Base-by-base conservation (phyloP, 2,797 vertebrate genomes). In the Helostoma temminkii region DNA sequence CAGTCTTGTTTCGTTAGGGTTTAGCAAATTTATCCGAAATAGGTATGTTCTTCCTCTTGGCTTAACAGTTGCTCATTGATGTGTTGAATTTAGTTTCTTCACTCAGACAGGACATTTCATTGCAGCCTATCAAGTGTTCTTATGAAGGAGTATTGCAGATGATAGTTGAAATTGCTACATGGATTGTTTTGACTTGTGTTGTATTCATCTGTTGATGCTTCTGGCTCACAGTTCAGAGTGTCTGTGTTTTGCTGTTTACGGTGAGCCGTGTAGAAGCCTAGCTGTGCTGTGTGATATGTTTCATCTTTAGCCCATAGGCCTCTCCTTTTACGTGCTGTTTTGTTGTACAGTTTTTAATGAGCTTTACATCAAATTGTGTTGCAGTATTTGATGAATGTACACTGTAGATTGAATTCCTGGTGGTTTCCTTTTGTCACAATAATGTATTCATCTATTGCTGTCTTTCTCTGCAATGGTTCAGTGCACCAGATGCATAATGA, bases 201-300 rank as follows among this genome's bases (percentile, higher is more conserved):
- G 83, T 77, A 62, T 86, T 88, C 64, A 70, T 82, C 60, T 80
- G 71, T 82, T 83, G 69, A 80, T 73, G 84, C 82, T 83, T 64
- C 81, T 63, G 77, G 87, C 82, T 82, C 69, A 81, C 43, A 1
- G 50, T 72, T 71, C 30, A 74, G 49, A 68, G 63, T 69, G 67
- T 45, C 66, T 47, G 52, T 49, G 71, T 73, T 72, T 37, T 7
- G 41, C 50, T 65, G 45, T 79, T 77, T 55, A 61, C 22, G 4
- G 26, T n/a, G 68, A 77, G 53, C 42, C 54, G 48, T 39, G 50
- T 32, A 45, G 56, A 78, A 74, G 66, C 52, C 49, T 30, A 60
- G 69, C 79, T 68, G 59, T 25, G 57, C 76, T 66, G 70, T 65
- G 69, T 73, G 74, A 79, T 84, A 74, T 52, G 57, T 76, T 84